A percentile compares a stretch with the other conserved stretches of the same genome.
Evolutionary conservation across 2,113 vertebrate genomes (phyloP).

Genomic region (Antigone vipio): DNA sequence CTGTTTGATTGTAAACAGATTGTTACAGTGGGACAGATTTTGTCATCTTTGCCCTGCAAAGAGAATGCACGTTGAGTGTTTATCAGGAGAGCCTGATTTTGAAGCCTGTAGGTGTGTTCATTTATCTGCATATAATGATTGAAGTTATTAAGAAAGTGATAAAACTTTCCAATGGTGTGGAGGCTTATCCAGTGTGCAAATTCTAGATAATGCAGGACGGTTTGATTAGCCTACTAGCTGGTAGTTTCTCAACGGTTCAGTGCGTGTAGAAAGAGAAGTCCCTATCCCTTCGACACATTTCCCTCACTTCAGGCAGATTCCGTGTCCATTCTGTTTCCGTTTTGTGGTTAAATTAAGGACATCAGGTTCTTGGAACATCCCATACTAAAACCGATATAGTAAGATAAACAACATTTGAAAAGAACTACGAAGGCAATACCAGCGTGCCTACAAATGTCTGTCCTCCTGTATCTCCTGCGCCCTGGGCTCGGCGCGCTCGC

Average conservation of each 20-base stretch:
- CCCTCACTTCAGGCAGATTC: not conserved
- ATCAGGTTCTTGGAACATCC: not conserved
- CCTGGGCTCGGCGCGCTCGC: accelerated
- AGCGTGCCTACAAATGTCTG: not conserved
- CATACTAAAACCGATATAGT: not conserved
- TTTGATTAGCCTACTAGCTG: not conserved
- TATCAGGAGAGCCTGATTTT: not conserved
- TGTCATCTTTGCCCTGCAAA: not conserved
- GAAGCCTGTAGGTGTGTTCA: not conserved
- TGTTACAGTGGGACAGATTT: not conserved
- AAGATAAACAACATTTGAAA: not conserved
- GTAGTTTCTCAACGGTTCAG: not conserved
- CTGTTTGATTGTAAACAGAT: not conserved
- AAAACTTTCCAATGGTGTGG: not conserved
- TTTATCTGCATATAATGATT: not conserved
- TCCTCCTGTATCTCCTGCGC: not conserved
- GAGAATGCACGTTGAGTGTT: not conserved
- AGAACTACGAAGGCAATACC: not conserved
- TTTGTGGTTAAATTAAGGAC: not conserved
- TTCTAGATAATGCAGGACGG: not conserved
- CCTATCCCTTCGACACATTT: not conserved
- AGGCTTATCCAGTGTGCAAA: not conserved
- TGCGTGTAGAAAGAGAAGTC: not conserved
- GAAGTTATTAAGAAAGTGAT: not conserved
- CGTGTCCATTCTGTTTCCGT: not conserved